Evolutionary conservation across 2,888 invertebrate genomes (phyloP).

Genomic region (Mesopsocus fuscifrons): DNA sequence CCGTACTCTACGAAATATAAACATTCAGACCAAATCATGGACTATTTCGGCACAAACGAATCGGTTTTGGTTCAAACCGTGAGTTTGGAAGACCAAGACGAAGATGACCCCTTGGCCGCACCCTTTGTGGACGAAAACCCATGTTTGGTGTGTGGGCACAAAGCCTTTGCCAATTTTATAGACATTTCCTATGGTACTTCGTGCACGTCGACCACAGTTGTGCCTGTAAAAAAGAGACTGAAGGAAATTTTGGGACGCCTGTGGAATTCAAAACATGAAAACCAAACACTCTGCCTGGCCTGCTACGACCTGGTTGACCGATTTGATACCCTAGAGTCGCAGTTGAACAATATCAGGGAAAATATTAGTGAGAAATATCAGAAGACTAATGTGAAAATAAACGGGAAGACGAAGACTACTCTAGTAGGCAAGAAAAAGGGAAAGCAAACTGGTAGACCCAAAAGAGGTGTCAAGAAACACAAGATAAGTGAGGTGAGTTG

Average conservation of each 20-base stretch:
- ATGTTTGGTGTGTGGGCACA: conserved; percentile 14
- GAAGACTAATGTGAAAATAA: conserved; percentile 3
- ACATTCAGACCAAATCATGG: too few species aligned
- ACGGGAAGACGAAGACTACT: neutral
- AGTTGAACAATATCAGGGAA: conserved; percentile 3
- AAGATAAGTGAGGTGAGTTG: too few species aligned
- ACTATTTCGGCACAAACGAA: conserved; percentile 2
- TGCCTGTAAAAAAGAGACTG: conserved; percentile 13
- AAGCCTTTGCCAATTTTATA: conserved; percentile 13
- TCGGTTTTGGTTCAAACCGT: conserved; percentile 1
- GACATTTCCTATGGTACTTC: conserved; percentile 14
- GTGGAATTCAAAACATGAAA: conserved; percentile 10
- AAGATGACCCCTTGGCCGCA: neutral
- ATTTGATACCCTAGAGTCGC: conserved; percentile 1
- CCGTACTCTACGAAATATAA: conserved; percentile 4
- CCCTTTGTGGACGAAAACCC: conserved; percentile 6
- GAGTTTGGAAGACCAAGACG: neutral
- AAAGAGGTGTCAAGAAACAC: neutral
- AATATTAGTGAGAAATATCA: conserved; percentile 6
- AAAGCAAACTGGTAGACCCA: neutral
- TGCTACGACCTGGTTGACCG: conserved; percentile 6
- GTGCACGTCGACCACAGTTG: conserved; percentile 12
- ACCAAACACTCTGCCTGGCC: conserved; percentile 4
- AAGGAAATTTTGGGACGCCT: conserved; percentile 12
- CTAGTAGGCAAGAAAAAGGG: neutral